A percentile compares a stretch with the other conserved stretches of the same genome.
Evolutionary conservation across 2,888 invertebrate genomes (phyloP).

Genomic region (Gastracanthus pulcherrimus): DNA sequence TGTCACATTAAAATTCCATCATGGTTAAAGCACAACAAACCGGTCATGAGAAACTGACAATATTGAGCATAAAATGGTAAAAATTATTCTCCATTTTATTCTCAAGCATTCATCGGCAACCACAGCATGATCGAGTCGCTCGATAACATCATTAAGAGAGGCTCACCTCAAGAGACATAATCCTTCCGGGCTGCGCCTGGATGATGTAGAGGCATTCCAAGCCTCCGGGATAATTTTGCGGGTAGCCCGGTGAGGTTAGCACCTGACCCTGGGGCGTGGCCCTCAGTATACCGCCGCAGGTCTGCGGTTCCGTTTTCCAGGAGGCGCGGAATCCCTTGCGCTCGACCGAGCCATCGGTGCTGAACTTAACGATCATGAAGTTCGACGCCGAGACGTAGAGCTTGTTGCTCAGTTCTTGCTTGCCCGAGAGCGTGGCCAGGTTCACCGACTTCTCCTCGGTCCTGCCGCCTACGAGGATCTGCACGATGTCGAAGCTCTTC

Average conservation of each 20-base stretch:
- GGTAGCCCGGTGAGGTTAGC: conserved; percentile 94
- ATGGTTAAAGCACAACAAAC: no score
- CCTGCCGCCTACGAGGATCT: conserved; percentile 95
- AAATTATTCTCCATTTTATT: no score
- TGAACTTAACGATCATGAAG: conserved; percentile 98
- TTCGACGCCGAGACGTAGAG: conserved; percentile 96
- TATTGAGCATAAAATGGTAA: no score
- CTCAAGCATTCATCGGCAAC: no score
- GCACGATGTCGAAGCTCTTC: conserved; percentile 96
- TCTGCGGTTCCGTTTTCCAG: conserved; percentile 96
- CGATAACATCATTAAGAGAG: no score
- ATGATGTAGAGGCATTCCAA: conserved; percentile 96
- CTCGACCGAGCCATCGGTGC: conserved; percentile 95
- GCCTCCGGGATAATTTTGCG: conserved; percentile 96
- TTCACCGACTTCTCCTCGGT: conserved; percentile 96
- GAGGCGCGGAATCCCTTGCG: conserved; percentile 95
- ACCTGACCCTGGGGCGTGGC: conserved; percentile 94
- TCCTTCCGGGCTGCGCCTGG: conserved; percentile 92
- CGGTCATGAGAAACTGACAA: no score
- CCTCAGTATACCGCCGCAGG: conserved; percentile 92
- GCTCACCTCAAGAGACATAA: conserved; percentile 91
- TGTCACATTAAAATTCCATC: neutral
- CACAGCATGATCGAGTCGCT: no score
- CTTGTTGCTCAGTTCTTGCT: conserved; percentile 90
- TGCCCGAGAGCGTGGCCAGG: conserved; percentile 94